A percentile compares a stretch with the other conserved stretches of the same genome.
Evolutionary conservation across 2,797 vertebrate genomes (phyloP).

Genomic region (Lepus townsendii): DNA sequence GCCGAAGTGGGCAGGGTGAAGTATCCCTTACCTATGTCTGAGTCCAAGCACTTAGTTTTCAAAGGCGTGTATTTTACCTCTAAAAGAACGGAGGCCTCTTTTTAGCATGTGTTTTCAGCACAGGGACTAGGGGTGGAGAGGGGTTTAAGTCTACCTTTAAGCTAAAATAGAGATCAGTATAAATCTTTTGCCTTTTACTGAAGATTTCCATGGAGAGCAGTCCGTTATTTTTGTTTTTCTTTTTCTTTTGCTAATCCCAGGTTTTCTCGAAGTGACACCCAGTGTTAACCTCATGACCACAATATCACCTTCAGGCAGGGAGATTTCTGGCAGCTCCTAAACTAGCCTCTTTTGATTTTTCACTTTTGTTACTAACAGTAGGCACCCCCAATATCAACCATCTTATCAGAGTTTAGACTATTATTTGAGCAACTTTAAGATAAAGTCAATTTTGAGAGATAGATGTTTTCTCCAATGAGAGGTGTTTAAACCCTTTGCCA

Average conservation of each 20-base stretch:
- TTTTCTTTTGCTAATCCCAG: slow-evolving; percentile 69
- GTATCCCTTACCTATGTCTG: neutral
- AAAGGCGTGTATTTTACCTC: neutral
- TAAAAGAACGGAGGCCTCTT: slow-evolving; percentile 16
- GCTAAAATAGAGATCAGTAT: slow-evolving; percentile 17
- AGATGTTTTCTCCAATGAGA: slow-evolving; percentile 7
- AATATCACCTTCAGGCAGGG: slow-evolving; percentile 56
- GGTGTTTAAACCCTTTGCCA: slow-evolving; percentile 35
- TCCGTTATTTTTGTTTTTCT: neutral
- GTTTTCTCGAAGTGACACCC: slow-evolving; percentile 37
- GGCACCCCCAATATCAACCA: slow-evolving; percentile 34
- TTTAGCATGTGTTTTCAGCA: slow-evolving; percentile 60
- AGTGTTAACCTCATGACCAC: slow-evolving; percentile 65
- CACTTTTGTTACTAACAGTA: neutral
- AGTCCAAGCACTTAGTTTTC: neutral
- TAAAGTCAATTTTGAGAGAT: slow-evolving; percentile 67
- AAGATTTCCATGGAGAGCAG: no score
- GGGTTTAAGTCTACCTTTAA: slow-evolving; percentile 38
- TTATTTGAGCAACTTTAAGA: slow-evolving; percentile 31
- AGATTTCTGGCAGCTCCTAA: slow-evolving; percentile 61
- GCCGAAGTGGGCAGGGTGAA: neutral
- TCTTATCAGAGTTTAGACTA: slow-evolving; percentile 24
- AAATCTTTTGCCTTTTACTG: no score
- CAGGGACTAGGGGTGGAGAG: neutral
- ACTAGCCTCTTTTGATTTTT: slow-evolving; percentile 34